phyloP scores from a whole-genome alignment of 2,888 invertebrate genomes.

The Dendrolimus pini region DNA sequence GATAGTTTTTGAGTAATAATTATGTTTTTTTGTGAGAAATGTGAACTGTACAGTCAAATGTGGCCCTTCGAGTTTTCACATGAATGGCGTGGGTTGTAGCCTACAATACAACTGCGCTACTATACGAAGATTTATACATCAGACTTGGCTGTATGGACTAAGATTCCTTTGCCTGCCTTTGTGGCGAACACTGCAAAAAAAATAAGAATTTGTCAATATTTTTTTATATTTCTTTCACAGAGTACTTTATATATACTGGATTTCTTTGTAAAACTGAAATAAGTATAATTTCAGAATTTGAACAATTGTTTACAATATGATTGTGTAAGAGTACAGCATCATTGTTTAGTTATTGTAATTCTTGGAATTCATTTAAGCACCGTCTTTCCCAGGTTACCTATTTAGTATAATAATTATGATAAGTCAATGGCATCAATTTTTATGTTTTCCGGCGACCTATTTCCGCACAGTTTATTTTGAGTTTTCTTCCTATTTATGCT shows the following conservation, averaged over 20 bases:
- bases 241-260: not conserved
- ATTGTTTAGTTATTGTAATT: not conserved
- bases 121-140: no score
- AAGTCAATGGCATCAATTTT: constrained; percentile 30
- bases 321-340: not conserved
- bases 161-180: no score
- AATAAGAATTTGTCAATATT: no score
- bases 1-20: no score
- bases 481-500: constrained; percentile 33
- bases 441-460: constrained; percentile 45
- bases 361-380: no score
- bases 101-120: no score
- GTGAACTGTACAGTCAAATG: no score
- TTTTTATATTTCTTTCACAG: not conserved
- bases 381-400: not conserved
- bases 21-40: no score
- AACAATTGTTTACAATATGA: not conserved
- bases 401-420: not conserved
- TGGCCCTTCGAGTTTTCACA: no score
- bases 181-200: no score
- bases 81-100: no score
- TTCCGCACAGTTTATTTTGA: constrained; percentile 49
- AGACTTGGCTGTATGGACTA: no score
- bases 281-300: not conserved
- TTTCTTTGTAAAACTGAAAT: not conserved